Evolutionary conservation across 2,888 invertebrate genomes (phyloP), one percentile per base, ranked within the genome.

Genomic region (Saturnia pavonia): DNA sequence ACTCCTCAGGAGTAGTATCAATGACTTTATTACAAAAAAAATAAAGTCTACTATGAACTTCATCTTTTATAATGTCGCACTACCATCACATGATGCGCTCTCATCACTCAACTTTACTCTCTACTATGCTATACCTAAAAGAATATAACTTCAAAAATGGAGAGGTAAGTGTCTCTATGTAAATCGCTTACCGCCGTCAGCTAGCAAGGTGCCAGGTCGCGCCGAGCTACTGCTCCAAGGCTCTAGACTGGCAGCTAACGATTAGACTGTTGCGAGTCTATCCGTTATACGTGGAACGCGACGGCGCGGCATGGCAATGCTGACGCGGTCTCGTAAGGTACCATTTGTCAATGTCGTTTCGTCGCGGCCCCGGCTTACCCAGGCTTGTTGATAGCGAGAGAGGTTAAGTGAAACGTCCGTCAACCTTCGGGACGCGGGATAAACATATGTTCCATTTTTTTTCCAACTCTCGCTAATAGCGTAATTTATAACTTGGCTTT

Each of bases 301-400:
- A 65, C 69, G 72, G 71, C 66, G 71, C 71, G 66, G 51, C 22
- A n/a, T n/a, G n/a, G n/a, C n/a, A n/a, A n/a, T n/a, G n/a, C 65
- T 51, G 51, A 40, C 40, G 72, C 69, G 72, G 77, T 76, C 57
- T 25, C 74, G 76, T 70, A 48, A 48, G 25, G 27, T 72, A 74
- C 72, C 84, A 88, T 89, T 86, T 86, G 83, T 89, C 89, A 87
- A 84, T 85, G 89, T 89, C 89, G 83, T 76, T 73, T 75, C 80
- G 79, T 82, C 82, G 83, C 82, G 85, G 81, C 85, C 82, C 80
- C 78, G 57, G 85, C 86, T 84, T 86, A 85, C 82, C 87, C 85
- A 84, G 84, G 83, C 84, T 82, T 80, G 79, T 81, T 84, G 87
- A 88, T 87, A 85, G 83, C 85, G 80, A 76, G 75, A 76, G 78